Evolutionary conservation across 2,888 invertebrate genomes (phyloP).

Genomic region (Digitonthophagus gazella): DNA sequence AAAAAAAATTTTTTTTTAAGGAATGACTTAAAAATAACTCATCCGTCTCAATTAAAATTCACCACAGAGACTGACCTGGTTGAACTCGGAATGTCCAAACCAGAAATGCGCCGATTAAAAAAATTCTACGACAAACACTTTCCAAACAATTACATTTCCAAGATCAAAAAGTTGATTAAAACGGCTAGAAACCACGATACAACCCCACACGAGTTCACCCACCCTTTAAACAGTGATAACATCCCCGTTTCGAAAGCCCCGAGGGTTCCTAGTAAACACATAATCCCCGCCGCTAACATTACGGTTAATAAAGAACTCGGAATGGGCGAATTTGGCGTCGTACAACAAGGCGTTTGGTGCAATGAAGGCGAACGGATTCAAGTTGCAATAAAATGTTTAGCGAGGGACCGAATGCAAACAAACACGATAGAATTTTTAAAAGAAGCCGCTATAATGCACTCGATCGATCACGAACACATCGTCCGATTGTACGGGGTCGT

Average conservation of each 20-base stretch:
- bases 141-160: constrained; percentile 89
- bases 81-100: constrained; percentile 90
- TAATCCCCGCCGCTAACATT: constrained; percentile 80
- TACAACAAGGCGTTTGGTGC: constrained; percentile 97
- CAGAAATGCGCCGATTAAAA: constrained; percentile 90
- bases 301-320: constrained; percentile 93
- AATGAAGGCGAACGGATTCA: constrained; percentile 86
- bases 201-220: constrained; percentile 33
- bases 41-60: constrained; percentile 88
- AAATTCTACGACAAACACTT: constrained; percentile 93
- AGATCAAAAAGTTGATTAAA: constrained; percentile 81
- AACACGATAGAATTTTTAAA: constrained; percentile 96
- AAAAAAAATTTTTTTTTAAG: constrained; percentile 55
- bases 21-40: constrained; percentile 85
- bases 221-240: constrained; percentile 41
- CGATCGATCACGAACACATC: constrained; percentile 95
- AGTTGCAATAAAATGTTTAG: constrained; percentile 95
- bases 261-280: constrained; percentile 80
- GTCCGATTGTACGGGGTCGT: constrained; percentile 98
- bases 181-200: constrained; percentile 59
- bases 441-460: constrained; percentile 98
- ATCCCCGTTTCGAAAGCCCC: constrained; percentile 50
- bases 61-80: constrained; percentile 89
- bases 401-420: constrained; percentile 91
- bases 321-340: constrained; percentile 96